Percentiles rank a stretch among this genome's conserved stretches.
Conservation (phyloP, 2,797 vertebrate genomes). For the Sternarchorhynchus goeldii region DNA sequence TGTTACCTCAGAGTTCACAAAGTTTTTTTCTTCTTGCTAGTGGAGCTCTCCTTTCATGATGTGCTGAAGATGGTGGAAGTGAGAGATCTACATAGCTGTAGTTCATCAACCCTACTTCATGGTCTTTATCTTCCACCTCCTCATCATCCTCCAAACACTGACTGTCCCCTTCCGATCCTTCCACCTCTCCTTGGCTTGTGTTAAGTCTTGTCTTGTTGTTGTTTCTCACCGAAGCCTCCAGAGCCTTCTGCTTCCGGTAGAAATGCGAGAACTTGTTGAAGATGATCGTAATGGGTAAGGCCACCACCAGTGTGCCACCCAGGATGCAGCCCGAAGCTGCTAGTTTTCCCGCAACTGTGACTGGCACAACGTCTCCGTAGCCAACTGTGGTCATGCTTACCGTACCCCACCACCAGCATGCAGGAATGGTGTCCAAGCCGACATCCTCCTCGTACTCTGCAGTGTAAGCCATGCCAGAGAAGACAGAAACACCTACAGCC, state of each 20-base stretch:
- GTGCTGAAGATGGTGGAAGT: conserved; percentile 27
- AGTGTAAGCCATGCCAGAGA: conserved; percentile 93
- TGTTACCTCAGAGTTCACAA: conserved; percentile 52
- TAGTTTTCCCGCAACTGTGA: conserved; percentile 91
- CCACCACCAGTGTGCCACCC: conserved; percentile 92
- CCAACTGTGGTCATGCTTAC: conserved; percentile 99
- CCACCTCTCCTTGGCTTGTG: conserved; percentile 49
- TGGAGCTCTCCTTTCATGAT: conserved; percentile 26
- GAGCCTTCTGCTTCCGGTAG: conserved; percentile 93
- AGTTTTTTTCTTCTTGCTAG: conserved; percentile 54
- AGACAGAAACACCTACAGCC: conserved; percentile 92
- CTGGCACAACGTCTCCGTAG: conserved; percentile 93
- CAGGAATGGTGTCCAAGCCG: conserved; percentile 94
- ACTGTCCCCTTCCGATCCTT: conserved; percentile 43
- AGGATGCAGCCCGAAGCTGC: conserved; percentile 94
- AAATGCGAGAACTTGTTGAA: conserved; percentile 99
- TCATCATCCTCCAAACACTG: conserved; percentile 50
- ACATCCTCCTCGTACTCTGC: conserved; percentile 92
- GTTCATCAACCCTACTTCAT: conserved; percentile 71
- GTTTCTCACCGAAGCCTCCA: conserved; percentile 92
- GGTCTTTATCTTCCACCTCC: conserved; percentile 48
- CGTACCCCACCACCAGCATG: conserved; percentile 99
- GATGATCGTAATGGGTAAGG: conserved; percentile 98
- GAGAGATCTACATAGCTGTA: conserved; percentile 74
- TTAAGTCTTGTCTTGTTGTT: conserved; percentile 70